Evolutionary conservation across 2,797 vertebrate genomes (phyloP).

Genomic region (Potorous gilbertii): DNA sequence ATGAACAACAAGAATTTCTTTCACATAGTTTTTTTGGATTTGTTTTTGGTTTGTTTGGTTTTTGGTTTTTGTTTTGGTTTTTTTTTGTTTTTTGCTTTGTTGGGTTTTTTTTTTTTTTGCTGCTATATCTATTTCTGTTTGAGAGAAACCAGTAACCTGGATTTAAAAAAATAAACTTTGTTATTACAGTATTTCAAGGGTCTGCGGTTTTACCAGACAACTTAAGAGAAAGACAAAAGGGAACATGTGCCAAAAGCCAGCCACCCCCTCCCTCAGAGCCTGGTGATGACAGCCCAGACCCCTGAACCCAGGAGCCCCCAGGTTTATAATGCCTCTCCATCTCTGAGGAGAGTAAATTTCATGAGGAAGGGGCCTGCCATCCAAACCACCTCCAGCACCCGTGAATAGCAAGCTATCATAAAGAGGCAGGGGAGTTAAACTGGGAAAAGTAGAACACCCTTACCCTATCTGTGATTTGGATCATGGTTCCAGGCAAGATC

Average conservation of each 20-base stretch:
- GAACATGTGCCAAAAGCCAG: background rate
- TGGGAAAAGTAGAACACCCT: background rate
- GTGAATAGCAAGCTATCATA: background rate
- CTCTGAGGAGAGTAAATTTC: background rate
- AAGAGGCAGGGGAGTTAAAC: background rate
- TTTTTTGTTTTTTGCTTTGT: too few species aligned
- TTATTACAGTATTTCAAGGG: background rate
- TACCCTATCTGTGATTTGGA: background rate
- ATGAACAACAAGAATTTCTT: background rate
- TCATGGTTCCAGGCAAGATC: background rate
- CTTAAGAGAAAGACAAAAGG: background rate
- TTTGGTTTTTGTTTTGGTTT: too few species aligned
- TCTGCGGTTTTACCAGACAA: background rate
- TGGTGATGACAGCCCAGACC: background rate
- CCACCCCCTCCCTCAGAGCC: background rate
- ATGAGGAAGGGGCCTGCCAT: background rate
- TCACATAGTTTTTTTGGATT: background rate
- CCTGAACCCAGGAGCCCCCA: background rate
- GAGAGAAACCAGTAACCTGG: background rate
- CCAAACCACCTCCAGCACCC: background rate
- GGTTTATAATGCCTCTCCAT: background rate
- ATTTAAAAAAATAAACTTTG: background rate
- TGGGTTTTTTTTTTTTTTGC: background rate
- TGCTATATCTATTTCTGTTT: background rate
- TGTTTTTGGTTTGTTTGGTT: too few species aligned